Conservation (phyloP, 1,140 invertebrate species). For the Brachionus koreanus region DNA sequence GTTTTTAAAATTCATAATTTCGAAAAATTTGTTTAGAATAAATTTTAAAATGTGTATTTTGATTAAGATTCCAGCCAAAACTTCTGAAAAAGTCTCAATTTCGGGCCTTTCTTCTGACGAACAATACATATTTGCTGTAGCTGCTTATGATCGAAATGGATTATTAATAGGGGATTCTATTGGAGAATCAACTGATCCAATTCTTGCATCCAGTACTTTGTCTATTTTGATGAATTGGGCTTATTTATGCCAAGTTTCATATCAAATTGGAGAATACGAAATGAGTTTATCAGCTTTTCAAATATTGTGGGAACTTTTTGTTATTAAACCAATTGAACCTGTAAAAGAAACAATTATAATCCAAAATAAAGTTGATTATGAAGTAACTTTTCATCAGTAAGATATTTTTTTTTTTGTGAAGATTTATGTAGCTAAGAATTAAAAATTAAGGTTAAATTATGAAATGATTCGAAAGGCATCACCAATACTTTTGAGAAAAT, state of each 20-base stretch:
- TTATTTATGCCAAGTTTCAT: slow-evolving; percentile 55
- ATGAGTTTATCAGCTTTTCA: slow-evolving; percentile 51
- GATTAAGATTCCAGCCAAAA: neutral
- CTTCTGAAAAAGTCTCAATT: slow-evolving; percentile 46
- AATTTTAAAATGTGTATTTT: too few species aligned
- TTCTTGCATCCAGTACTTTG: slow-evolving; percentile 54
- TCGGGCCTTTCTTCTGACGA: slow-evolving; percentile 52
- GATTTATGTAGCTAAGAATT: neutral
- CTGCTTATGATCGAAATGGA: slow-evolving; percentile 55
- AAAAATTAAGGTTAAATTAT: slow-evolving; percentile 16
- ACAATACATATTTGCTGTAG: slow-evolving; percentile 57
- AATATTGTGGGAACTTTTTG: slow-evolving; percentile 56
- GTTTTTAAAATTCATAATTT: too few species aligned
- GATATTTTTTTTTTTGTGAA: neutral
- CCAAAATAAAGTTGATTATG: slow-evolving; percentile 51
- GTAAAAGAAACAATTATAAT: slow-evolving; percentile 49
- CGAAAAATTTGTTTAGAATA: too few species aligned
- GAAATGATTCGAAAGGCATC: slow-evolving; percentile 22
- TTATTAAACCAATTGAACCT: slow-evolving; percentile 49
- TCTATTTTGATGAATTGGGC: slow-evolving; percentile 56
- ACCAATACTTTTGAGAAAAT: slow-evolving; percentile 18
- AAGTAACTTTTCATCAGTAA: slow-evolving; percentile 52
- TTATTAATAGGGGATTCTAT: slow-evolving; percentile 54
- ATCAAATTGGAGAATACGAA: slow-evolving; percentile 54
- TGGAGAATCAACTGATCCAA: slow-evolving; percentile 55